These are phyloP conservation scores for Prenolepis imparis DNA, from an alignment of 2,888 invertebrate species.

Conservation along the genomic window DNA sequence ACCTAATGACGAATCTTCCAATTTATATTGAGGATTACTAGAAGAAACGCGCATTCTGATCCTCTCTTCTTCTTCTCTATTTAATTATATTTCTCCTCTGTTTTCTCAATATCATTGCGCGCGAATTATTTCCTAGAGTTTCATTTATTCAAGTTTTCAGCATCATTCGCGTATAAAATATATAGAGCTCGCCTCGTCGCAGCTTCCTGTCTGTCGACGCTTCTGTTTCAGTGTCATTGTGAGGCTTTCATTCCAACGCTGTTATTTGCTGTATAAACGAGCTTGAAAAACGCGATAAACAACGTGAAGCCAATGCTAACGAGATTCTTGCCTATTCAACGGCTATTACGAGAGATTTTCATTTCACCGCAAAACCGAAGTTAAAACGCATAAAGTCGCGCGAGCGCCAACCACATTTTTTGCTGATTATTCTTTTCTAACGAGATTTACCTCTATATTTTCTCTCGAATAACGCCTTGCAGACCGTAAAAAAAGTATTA, in stretches of 20 bases:
- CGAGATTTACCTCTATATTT: constrained; percentile 11
- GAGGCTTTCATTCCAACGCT: constrained; percentile 4
- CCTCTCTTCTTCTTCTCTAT: neutral
- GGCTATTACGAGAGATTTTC: neutral
- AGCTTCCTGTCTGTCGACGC: neutral
- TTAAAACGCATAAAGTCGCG: neutral
- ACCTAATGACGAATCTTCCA: neutral
- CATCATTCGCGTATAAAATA: neutral
- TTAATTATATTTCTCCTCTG: neutral
- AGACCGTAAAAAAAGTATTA: neutral
- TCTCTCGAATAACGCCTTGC: neutral
- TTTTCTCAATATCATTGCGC: neutral
- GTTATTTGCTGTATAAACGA: neutral
- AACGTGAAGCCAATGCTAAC: neutral
- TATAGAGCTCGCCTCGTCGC: neutral
- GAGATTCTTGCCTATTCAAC: neutral
- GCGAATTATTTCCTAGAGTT: neutral
- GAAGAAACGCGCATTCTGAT: neutral
- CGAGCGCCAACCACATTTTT: neutral
- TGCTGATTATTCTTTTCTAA: neutral
- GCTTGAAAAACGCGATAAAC: neutral
- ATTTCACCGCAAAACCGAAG: constrained; percentile 15
- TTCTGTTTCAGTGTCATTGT: neutral
- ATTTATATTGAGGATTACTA: neutral
- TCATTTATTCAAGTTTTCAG: neutral